Base-by-base conservation (phyloP, 92 coral and sea anemone species). In the Scolanthus callimorphus region DNA sequence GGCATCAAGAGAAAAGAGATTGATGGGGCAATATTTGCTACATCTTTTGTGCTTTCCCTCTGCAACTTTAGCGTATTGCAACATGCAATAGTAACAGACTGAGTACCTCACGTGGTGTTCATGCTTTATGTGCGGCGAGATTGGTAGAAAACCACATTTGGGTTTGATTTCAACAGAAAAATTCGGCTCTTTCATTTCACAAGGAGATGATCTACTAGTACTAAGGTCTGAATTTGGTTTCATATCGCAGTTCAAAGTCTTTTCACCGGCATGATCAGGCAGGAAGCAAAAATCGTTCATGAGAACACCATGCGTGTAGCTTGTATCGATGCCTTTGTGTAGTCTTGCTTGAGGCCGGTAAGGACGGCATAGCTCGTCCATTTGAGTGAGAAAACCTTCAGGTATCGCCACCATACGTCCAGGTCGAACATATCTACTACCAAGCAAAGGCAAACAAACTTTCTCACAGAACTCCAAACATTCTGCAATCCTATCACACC, bases 121-220 rank as follows among this genome's bases (percentile, higher is more conserved):
- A 20, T 67, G 31, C 13, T 56, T 74, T 1, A 88, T 62, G 53
- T 57, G 62, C 3, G 85, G 79, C 24, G 86, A 77, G 4, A 59
- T 29, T 3, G 99, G 99, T 23, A 94, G 64, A 53, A 74, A 81
- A 4, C 99, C 99, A 49, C 90, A 94, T 44, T 94, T 94, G 11
- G 99, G 96, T 48, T 94, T 94, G 54, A 94, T 80, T 68, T 94
- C 99, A 3, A 89, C 84, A 24, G 90, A 89, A 54, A 94, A 74
- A 19, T 82, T 78, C 25, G 97, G 79, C 49, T 63, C n/a, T 17
- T 17, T 30, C 8, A 25, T 24, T 39, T 46, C 1, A 9, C n/a
- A n/a, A 17, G 17, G n/a, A 22, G 23, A 0, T 47, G 29, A 10
- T n/a, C 52, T 30, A 29, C 44, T 45, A 21, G 19, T 25, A 57